Evolutionary conservation across 1,140 invertebrate species (phyloP).

Genomic region (Trichogramma pretiosum): DNA sequence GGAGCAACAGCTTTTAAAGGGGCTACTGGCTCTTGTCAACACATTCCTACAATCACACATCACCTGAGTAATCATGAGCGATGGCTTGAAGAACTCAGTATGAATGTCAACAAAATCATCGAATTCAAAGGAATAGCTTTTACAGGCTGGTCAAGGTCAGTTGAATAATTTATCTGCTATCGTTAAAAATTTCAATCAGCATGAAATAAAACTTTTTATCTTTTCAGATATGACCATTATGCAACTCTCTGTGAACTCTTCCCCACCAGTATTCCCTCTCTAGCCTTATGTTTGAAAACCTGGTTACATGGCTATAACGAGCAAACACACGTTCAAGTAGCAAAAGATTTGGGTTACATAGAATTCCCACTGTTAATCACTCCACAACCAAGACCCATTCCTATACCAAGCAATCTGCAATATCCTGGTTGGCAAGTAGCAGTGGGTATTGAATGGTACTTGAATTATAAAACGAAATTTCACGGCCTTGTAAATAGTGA

Average conservation of each 20-base stretch:
- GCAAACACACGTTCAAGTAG: constrained; percentile 43
- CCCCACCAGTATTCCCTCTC: constrained; percentile 71
- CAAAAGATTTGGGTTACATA: constrained; percentile 45
- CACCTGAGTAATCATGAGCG: constrained; percentile 62
- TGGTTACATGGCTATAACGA: constrained; percentile 47
- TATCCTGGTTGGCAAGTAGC: constrained; percentile 56
- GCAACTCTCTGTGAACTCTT: constrained; percentile 86
- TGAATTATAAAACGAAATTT: constrained; percentile 48
- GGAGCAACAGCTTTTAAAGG: constrained; percentile 87
- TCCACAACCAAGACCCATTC: constrained; percentile 40
- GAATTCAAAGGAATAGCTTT: constrained; percentile 58
- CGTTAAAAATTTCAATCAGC: neutral
- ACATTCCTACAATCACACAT: constrained; percentile 55
- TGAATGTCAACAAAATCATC: constrained; percentile 44
- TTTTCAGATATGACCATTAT: constrained; percentile 80
- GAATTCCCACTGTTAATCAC: constrained; percentile 40
- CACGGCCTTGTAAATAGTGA: constrained; percentile 50
- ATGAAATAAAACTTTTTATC: neutral
- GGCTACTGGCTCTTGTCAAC: constrained; percentile 70
- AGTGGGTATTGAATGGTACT: constrained; percentile 50
- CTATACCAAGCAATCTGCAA: constrained; percentile 45
- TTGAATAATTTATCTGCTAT: neutral
- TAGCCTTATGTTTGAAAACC: constrained; percentile 53
- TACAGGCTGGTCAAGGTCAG: constrained; percentile 70
- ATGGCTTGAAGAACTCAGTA: constrained; percentile 51